Conservation (phyloP, 2,797 vertebrate genomes). For the Cossypha niveicapilla region DNA sequence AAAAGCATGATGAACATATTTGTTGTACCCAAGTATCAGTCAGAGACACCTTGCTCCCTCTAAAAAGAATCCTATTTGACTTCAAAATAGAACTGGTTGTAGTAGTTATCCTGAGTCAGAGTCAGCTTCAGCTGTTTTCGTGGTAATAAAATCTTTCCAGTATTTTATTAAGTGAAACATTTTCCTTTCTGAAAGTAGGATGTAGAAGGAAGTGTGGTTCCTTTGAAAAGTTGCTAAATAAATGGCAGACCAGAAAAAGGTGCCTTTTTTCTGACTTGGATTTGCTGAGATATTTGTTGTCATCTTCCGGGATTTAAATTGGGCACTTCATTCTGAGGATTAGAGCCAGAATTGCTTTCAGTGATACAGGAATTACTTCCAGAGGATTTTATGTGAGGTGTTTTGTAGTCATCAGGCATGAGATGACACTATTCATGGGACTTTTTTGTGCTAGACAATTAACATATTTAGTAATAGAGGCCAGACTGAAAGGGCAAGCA, state of each 20-base stretch:
- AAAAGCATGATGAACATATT: background rate
- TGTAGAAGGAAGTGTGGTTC: background rate
- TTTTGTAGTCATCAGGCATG: background rate
- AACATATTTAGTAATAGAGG: background rate
- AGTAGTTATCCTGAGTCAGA: background rate
- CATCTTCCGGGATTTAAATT: background rate
- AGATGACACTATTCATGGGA: background rate
- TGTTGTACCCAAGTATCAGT: background rate
- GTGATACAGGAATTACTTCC: background rate
- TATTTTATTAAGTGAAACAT: background rate
- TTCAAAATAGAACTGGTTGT: background rate
- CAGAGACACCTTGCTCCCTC: background rate
- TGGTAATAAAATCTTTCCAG: background rate
- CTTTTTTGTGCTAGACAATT: background rate
- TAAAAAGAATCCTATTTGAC: background rate
- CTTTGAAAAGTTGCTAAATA: background rate
- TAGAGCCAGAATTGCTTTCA: background rate
- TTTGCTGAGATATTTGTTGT: background rate
- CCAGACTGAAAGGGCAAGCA: background rate
- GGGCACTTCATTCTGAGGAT: background rate
- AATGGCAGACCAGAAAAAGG: background rate
- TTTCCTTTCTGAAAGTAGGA: background rate
- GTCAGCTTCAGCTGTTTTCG: background rate
- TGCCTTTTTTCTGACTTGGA: background rate
- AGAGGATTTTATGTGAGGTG: background rate